Evolutionary conservation across 2,888 invertebrate genomes (phyloP).

Genomic region (Lepetodrilus schrolli): DNA sequence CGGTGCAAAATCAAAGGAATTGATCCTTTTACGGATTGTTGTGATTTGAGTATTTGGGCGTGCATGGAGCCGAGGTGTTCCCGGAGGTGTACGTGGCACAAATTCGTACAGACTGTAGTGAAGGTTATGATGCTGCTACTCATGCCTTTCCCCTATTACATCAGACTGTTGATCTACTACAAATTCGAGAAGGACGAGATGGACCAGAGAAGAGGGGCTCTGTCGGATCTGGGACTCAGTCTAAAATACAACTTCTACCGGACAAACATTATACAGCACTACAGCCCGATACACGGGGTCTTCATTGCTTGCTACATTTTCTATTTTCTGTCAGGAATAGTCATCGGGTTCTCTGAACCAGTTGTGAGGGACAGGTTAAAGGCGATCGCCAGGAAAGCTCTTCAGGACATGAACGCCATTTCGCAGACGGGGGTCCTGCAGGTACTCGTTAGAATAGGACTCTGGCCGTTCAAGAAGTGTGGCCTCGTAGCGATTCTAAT

Average conservation of each 20-base stretch:
- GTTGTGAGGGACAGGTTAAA: constrained; percentile 58
- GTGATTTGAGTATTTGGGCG: constrained; percentile 65
- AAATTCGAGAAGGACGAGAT: constrained; percentile 68
- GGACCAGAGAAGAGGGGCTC: constrained; percentile 45
- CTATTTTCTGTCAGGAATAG: constrained; percentile 62
- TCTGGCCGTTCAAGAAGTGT: constrained; percentile 70
- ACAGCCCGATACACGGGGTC: constrained; percentile 67
- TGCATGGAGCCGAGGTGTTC: constrained; percentile 52
- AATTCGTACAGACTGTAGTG: constrained; percentile 55
- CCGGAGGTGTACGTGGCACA: constrained; percentile 62
- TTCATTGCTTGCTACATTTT: constrained; percentile 67
- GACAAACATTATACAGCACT: constrained; percentile 66
- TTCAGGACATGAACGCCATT: constrained; percentile 67
- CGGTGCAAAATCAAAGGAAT: constrained; percentile 68
- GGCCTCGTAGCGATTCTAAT: constrained; percentile 66
- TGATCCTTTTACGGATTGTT: constrained; percentile 69
- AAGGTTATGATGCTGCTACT: constrained; percentile 61
- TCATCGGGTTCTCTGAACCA: constrained; percentile 59
- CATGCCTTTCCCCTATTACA: constrained; percentile 69
- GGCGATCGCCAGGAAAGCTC: constrained; percentile 59
- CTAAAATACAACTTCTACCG: constrained; percentile 60
- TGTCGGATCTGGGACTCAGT: constrained; percentile 46
- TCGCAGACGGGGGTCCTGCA: constrained; percentile 67
- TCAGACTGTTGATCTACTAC: constrained; percentile 68
- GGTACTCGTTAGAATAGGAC: constrained; percentile 59